phyloP scores from a whole-genome alignment of 2,888 invertebrate species.

The Steinernema hermaphroditum region DNA sequence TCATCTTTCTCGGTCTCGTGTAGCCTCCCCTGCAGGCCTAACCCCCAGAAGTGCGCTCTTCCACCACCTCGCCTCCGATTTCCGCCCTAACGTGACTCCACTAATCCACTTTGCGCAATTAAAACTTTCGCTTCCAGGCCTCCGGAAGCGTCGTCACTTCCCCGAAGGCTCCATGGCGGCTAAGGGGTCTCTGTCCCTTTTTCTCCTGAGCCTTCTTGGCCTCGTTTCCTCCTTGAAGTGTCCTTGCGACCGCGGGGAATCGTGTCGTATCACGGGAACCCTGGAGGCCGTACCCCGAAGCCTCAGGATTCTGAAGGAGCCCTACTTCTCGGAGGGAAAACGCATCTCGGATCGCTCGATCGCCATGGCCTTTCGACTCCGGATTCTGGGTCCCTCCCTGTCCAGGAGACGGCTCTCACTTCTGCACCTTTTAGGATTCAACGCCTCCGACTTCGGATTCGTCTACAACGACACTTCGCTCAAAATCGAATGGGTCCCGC shows the following conservation, averaged over 20 bases:
- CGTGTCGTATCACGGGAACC: background rate
- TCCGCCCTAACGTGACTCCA: too few relatives aligned
- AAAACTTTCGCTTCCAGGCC: too few relatives aligned
- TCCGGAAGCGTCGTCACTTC: too few relatives aligned
- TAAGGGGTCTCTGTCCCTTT: background rate
- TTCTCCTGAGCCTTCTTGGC: background rate
- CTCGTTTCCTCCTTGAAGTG: background rate
- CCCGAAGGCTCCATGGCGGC: background rate
- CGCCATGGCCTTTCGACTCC: background rate
- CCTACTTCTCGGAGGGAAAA: background rate
- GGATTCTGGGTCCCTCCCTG: background rate
- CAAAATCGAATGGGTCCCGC: slow-evolving; percentile 27
- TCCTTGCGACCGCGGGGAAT: background rate
- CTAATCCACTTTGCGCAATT: too few relatives aligned
- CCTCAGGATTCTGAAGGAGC: background rate
- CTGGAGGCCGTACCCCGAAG: background rate
- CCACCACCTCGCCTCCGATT: too few relatives aligned
- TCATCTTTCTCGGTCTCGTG: too few relatives aligned
- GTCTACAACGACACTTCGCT: slow-evolving; percentile 28
- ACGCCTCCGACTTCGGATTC: slow-evolving; percentile 11
- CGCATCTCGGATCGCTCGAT: background rate
- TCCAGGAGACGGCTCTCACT: too few relatives aligned
- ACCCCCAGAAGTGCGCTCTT: too few relatives aligned
- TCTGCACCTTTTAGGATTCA: background rate
- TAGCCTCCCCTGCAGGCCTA: too few relatives aligned